Base-by-base conservation (phyloP, 2,113 vertebrate genomes). In the Clarias magur region DNA sequence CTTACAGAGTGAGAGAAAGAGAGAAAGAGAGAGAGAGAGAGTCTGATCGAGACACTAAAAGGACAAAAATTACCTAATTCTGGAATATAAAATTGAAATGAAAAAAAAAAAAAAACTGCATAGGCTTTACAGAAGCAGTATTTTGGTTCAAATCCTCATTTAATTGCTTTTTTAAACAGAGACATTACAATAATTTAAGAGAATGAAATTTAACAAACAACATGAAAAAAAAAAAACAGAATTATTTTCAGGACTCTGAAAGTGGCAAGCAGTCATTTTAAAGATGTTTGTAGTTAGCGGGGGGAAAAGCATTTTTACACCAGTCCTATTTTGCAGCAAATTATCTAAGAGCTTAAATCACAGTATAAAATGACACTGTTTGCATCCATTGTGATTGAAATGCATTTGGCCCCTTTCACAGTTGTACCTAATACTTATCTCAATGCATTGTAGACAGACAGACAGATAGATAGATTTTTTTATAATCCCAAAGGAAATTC, bases 1-100 rank as follows among this genome's bases (percentile, higher is more conserved):
- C 62, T 70, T 53, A 48, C 23, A n/a, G 23, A 27, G 56, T n/a
- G 30, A 17, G 25, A n/a, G 42, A 75, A n/a, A 72, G 73, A 70
- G 73, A 57, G 8, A 48, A 21, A 80, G 48, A 65, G 30, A 54
- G n/a, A 73, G 67, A 75, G 67, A 84, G 78, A 60, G n/a, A 48
- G 48, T n/a, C 7, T 63, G 34, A 87, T 23, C 70, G 27, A 75
- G 11, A 30, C 13, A 87, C 6, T 67, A 8, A 57, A 76, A 80
- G n/a, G 59, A 30, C 21, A 54, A 73, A 63, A 16, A 9, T 42
- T 27, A 65, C 60, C 38, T 9, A 42, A 48, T 82, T 82, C 23
- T 63, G 42, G 8, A 21, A 25, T 63, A 16, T 11, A 48, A n/a
- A 34, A 25, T 23, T 81, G 27, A 23, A 38, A 34, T 62, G 53